These are phyloP conservation scores for Aurelia coerulea DNA, from an alignment of 30 jellyfish, hydroid and myxozoan genomes.

Conservation along the genomic window DNA sequence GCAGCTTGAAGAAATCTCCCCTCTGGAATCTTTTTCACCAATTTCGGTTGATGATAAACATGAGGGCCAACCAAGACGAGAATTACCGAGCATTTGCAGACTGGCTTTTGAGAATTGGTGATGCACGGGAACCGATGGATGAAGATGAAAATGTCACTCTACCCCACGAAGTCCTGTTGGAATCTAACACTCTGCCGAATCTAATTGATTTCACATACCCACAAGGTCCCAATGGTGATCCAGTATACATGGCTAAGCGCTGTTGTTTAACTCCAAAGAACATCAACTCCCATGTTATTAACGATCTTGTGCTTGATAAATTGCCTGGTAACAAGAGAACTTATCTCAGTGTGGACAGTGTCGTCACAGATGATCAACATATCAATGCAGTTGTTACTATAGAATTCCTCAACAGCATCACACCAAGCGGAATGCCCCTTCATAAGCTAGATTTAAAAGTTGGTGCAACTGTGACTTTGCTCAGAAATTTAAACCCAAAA, in stretches of 20 bases:
- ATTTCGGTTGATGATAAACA: constrained; percentile 29
- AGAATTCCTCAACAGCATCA: too few species aligned
- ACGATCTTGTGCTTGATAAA: too few species aligned
- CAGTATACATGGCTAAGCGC: too few species aligned
- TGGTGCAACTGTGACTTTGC: constrained; percentile 23
- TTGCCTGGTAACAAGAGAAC: too few species aligned
- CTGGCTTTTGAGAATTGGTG: constrained; percentile 38
- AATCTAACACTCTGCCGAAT: too few species aligned
- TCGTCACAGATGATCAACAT: too few species aligned
- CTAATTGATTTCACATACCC: constrained; percentile 18
- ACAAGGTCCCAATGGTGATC: constrained; percentile 14
- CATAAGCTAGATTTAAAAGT: neutral
- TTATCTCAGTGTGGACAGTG: too few species aligned
- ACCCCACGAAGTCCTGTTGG: too few species aligned
- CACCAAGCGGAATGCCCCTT: too few species aligned
- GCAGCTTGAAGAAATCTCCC: constrained; percentile 29
- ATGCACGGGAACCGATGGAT: constrained; percentile 21
- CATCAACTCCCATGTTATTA: too few species aligned
- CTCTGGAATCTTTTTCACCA: constrained; percentile 40
- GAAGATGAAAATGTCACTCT: neutral
- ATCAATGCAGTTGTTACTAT: too few species aligned
- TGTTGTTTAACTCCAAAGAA: too few species aligned
- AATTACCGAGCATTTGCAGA: constrained; percentile 39
- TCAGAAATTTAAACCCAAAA: constrained; percentile 18
- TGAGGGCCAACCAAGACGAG: constrained; percentile 53